Percentiles rank a stretch among this genome's conserved stretches.
Conservation (phyloP, 2,888 invertebrate genomes). For the Entomobrya proxima region DNA sequence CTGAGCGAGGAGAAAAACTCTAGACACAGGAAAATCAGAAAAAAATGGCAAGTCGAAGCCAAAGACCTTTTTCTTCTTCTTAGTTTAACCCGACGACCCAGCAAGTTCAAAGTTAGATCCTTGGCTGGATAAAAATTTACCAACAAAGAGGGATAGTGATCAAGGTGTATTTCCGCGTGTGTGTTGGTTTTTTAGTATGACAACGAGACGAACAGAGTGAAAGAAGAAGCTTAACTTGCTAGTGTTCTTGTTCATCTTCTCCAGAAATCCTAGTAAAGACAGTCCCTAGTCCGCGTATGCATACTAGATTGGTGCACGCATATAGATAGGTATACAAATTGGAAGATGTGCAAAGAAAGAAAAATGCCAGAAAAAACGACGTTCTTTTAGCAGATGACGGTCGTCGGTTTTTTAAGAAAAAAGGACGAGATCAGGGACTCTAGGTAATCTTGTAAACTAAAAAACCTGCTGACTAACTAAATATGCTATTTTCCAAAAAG, state of each 20-base stretch:
- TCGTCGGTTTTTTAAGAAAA: neutral
- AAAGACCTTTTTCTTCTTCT: neutral
- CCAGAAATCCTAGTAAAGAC: neutral
- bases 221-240: conserved; percentile 45
- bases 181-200: neutral
- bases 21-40: neutral
- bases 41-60: conserved; percentile 16
- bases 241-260: conserved; percentile 35
- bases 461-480: conserved; percentile 35
- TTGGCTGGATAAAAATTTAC: conserved; percentile 5
- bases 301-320: neutral
- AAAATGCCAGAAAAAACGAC: conserved; percentile 30
- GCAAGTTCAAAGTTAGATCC: conserved; percentile 52
- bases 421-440: neutral
- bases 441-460: conserved; percentile 19
- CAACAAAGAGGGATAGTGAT: neutral
- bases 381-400: neutral
- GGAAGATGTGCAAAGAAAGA: neutral
- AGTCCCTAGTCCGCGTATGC: neutral
- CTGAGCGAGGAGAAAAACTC: neutral
- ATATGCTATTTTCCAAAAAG: neutral
- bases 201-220: conserved; percentile 11
- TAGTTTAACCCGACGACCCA: conserved; percentile 29
- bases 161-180: conserved; percentile 13
- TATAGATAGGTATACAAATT: neutral